phyloP scores from a whole-genome alignment of 2,888 invertebrate genomes.

The Epirrhoe alternata region DNA sequence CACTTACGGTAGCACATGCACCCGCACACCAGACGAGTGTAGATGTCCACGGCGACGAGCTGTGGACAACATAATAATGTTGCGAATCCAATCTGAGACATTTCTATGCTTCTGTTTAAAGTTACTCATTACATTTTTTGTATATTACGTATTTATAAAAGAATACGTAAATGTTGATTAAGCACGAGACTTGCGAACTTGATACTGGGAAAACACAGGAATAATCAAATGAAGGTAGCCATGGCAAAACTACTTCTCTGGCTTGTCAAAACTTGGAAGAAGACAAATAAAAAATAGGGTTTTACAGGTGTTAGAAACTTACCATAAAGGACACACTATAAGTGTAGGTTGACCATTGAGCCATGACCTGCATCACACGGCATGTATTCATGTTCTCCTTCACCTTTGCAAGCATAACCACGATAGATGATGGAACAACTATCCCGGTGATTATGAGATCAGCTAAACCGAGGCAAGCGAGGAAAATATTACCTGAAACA shows the following conservation, averaged over 20 bases:
- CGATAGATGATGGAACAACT: constrained; percentile 88
- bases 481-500: constrained; percentile 87
- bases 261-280: too few species aligned
- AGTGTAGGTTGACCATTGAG: constrained; percentile 4
- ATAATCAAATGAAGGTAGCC: too few species aligned
- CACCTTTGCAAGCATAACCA: constrained; percentile 88
- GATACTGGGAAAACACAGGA: too few species aligned
- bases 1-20: constrained; percentile 69
- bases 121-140: too few species aligned
- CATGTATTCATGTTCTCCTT: constrained; percentile 86
- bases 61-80: constrained; percentile 41
- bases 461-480: constrained; percentile 90
- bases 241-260: too few species aligned
- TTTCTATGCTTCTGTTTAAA: background rate
- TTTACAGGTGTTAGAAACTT: background rate
- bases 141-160: too few species aligned
- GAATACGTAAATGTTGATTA: too few species aligned
- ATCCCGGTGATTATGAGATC: constrained; percentile 89
- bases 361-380: constrained; percentile 29
- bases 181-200: too few species aligned
- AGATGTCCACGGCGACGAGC: constrained; percentile 87
- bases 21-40: constrained; percentile 85
- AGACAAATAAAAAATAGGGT: too few species aligned
- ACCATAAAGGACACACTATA: background rate
- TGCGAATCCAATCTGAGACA: background rate